Conservation (phyloP, 2,888 invertebrate genomes). For the Cyaniris semiargus region DNA sequence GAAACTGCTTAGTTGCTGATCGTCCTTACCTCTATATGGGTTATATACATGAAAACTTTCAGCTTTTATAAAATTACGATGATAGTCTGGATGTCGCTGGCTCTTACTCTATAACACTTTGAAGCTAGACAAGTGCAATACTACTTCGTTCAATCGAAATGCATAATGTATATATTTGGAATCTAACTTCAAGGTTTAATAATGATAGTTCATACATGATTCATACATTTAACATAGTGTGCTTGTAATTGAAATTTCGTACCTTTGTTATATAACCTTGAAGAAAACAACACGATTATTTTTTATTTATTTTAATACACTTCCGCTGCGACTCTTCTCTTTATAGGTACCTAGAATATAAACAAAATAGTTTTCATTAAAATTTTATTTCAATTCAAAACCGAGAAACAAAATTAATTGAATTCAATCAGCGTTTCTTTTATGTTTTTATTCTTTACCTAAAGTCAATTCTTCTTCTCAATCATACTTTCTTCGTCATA, state of each 20-base stretch:
- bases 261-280: constrained; percentile 21
- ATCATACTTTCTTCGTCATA: constrained; percentile 14
- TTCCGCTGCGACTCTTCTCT: background rate
- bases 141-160: background rate
- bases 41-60: too few species aligned
- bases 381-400: constrained; percentile 6
- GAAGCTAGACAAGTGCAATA: background rate
- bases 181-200: background rate
- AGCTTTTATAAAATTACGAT: too few species aligned
- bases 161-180: background rate
- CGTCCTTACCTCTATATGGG: too few species aligned
- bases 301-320: background rate
- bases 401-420: background rate
- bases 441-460: constrained; percentile 1
- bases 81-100: too few species aligned
- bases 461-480: background rate
- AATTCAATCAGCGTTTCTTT: background rate
- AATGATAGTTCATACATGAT: constrained; percentile 13
- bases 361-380: background rate
- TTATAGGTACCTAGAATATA: constrained; percentile 13
- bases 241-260: constrained; percentile 10
- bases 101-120: background rate
- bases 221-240: constrained; percentile 27
- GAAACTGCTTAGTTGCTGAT: too few species aligned
- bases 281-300: constrained; percentile 13